Conservation (phyloP, 2,797 vertebrate genomes). For the Gouania willdenowi region DNA sequence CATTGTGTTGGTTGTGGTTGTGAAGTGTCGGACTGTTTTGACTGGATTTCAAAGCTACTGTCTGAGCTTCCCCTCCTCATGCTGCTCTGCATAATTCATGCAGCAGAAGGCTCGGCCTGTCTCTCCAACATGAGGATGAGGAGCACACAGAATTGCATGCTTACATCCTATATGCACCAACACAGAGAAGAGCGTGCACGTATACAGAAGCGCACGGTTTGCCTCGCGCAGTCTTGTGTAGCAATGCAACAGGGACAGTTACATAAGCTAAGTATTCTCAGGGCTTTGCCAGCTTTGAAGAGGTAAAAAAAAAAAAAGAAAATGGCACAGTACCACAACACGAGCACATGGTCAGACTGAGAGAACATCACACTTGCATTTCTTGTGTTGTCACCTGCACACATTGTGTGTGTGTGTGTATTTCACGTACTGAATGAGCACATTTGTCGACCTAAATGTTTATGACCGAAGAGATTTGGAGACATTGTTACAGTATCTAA, state of each 20-base stretch:
- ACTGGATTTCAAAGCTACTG: conserved; percentile 52
- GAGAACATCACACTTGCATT: conserved; percentile 17
- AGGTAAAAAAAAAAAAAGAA: too few species aligned
- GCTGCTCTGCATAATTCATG: conserved; percentile 60
- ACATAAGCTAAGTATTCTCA: conserved; percentile 75
- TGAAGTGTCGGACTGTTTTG: conserved; percentile 27
- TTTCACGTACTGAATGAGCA: conserved; percentile 25
- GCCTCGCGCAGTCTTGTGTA: conserved; percentile 36
- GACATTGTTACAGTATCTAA: conserved; percentile 26
- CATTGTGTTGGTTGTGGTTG: conserved; percentile 15
- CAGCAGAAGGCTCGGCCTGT: conserved; percentile 21
- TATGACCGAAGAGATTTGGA: conserved; percentile 40
- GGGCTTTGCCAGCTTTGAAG: conserved; percentile 66
- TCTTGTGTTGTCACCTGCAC: conserved; percentile 4
- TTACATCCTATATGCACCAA: conserved; percentile 10
- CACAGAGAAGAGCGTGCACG: neutral
- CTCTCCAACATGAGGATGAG: conserved; percentile 23
- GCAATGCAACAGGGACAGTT: conserved; percentile 66
- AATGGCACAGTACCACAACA: conserved; percentile 48
- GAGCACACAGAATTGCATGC: conserved; percentile 20
- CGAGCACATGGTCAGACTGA: conserved; percentile 34
- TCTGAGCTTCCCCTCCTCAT: conserved; percentile 27
- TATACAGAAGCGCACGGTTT: conserved; percentile 20
- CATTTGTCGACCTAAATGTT: too few species aligned
- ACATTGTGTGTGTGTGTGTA: too few species aligned